Evolutionary conservation across 2,888 invertebrate species (phyloP).

Genomic region (Sarcophaga caerulescens): DNA sequence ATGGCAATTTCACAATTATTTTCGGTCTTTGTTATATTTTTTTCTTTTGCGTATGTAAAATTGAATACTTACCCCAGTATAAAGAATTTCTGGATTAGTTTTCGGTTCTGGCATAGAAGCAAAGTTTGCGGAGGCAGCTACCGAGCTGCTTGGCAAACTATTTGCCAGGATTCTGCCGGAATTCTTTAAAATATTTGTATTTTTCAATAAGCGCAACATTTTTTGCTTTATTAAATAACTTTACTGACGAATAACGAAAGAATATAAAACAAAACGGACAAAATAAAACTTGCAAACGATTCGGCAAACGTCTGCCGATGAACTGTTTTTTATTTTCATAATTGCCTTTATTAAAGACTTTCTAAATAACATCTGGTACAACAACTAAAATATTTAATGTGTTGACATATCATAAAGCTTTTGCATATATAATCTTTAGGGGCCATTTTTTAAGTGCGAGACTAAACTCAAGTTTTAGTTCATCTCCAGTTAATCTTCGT

Average conservation of each 20-base stretch:
- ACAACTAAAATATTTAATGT: neutral
- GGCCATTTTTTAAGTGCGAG: no score
- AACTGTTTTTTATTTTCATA: neutral
- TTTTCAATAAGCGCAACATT: constrained; percentile 76
- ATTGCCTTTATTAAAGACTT: neutral
- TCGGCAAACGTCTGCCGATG: constrained; percentile 14
- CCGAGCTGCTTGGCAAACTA: constrained; percentile 26
- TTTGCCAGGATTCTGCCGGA: constrained; percentile 52
- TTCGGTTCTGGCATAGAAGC: constrained; percentile 85
- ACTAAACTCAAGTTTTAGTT: no score
- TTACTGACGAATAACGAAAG: neutral
- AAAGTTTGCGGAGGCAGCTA: constrained; percentile 80
- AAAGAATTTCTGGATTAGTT: constrained; percentile 87
- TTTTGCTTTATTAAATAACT: constrained; percentile 7
- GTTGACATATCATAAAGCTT: no score
- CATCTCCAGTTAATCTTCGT: no score
- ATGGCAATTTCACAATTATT: constrained; percentile 38
- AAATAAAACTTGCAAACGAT: constrained; percentile 16
- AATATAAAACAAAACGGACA: neutral
- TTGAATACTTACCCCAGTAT: constrained; percentile 86
- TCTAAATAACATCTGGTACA: neutral
- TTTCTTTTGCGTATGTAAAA: neutral
- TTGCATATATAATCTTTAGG: no score
- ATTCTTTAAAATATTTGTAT: constrained; percentile 63
- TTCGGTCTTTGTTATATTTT: neutral